Evolutionary conservation across 2,888 invertebrate species (phyloP).

Genomic region (Meteorus cinctellus): DNA sequence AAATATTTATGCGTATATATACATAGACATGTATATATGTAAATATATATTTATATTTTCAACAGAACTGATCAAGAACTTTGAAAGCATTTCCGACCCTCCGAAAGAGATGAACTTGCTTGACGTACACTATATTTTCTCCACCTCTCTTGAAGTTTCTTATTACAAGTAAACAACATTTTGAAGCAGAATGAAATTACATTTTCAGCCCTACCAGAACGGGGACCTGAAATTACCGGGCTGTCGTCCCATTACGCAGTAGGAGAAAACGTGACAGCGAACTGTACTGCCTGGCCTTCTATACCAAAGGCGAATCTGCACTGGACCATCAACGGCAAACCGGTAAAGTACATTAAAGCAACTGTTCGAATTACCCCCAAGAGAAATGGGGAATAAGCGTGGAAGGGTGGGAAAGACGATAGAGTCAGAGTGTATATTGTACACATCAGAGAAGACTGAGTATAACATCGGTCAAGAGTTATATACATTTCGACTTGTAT

Average conservation of each 20-base stretch:
- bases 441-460: neutral
- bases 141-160: conserved; percentile 31
- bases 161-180: conserved; percentile 46
- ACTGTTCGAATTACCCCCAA: conserved; percentile 22
- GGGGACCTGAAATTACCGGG: conserved; percentile 73
- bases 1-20: conserved; percentile 17
- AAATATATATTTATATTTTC: conserved; percentile 3
- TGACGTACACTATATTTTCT: neutral
- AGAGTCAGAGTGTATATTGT: conserved; percentile 3
- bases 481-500: neutral
- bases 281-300: conserved; percentile 74
- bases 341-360: conserved; percentile 63
- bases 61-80: neutral
- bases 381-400: conserved; percentile 1
- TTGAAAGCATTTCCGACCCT: conserved; percentile 8
- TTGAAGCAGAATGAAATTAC: conserved; percentile 43
- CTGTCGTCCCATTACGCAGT: conserved; percentile 72
- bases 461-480: neutral
- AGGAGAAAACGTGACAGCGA: conserved; percentile 74
- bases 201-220: conserved; percentile 71
- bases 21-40: conserved; percentile 8
- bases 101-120: neutral
- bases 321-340: conserved; percentile 74
- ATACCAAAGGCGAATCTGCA: conserved; percentile 73
- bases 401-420: neutral